Evolutionary conservation across 2,113 vertebrate species (phyloP).

Genomic region (Tragelaphus imberbis): DNA sequence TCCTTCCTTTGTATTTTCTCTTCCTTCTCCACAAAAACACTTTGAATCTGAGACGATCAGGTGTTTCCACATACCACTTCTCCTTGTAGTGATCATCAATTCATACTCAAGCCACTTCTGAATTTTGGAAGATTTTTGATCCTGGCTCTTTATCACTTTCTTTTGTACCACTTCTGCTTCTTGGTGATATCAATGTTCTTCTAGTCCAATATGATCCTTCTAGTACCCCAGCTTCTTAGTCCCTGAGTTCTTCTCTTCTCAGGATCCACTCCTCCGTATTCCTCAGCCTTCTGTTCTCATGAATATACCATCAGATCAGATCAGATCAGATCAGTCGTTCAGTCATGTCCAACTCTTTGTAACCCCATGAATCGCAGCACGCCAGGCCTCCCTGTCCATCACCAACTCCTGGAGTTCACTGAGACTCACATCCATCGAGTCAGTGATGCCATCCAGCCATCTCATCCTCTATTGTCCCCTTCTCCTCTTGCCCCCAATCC

Average conservation of each 20-base stretch:
- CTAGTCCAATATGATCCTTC: neutral
- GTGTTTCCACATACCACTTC: neutral
- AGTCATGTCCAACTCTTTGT: too few relatives aligned
- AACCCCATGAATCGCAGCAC: too few relatives aligned
- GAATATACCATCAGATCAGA: neutral
- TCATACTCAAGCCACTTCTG: neutral
- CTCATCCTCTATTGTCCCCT: too few relatives aligned
- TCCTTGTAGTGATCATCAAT: neutral
- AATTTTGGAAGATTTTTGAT: neutral
- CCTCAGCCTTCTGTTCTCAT: neutral
- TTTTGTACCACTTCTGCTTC: neutral
- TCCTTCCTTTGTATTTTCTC: neutral
- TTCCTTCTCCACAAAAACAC: neutral
- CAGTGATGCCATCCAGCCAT: too few relatives aligned
- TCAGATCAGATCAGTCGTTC: too few relatives aligned
- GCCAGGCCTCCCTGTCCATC: too few relatives aligned
- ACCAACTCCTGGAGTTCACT: too few relatives aligned
- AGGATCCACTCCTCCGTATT: neutral
- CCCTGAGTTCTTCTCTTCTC: neutral
- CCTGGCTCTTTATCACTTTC: neutral
- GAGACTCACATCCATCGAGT: too few relatives aligned
- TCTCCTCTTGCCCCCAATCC: too few relatives aligned
- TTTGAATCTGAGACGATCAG: neutral
- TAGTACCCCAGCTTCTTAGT: neutral
- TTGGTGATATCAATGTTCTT: neutral